A percentile compares a stretch with the other conserved stretches of the same genome.
phyloP scores from a whole-genome alignment of 2,888 invertebrate species.

The Cacoxenus indagator region DNA sequence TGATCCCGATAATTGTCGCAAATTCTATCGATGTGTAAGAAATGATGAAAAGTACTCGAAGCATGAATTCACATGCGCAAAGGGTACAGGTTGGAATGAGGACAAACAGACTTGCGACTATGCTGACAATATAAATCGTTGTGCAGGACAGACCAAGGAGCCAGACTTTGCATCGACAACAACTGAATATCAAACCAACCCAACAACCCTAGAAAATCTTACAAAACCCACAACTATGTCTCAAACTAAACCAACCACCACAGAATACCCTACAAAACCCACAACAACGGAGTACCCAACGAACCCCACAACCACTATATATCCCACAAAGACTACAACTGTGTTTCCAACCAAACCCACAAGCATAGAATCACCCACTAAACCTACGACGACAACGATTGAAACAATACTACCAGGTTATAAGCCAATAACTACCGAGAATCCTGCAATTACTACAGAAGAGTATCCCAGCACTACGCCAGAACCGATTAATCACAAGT shows the following conservation, averaged over 20 bases:
- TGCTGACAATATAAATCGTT: conserved; percentile 66
- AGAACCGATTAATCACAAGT: conserved; percentile 58
- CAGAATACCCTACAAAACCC: conserved; percentile 27
- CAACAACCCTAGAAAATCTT: conserved; percentile 42
- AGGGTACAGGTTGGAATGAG: conserved; percentile 79
- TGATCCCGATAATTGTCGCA: conserved; percentile 74
- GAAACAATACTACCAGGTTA: conserved; percentile 42
- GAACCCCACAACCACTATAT: conserved; percentile 28
- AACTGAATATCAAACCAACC: conserved; percentile 34
- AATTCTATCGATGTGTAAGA: conserved; percentile 75
- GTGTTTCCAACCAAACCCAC: conserved; percentile 23
- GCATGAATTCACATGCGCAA: conserved; percentile 75
- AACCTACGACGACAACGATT: conserved; percentile 29
- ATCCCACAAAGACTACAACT: conserved; percentile 28
- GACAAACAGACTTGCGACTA: conserved; percentile 75
- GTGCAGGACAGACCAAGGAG: conserved; percentile 51
- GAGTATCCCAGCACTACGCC: conserved; percentile 40
- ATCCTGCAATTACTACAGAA: conserved; percentile 36
- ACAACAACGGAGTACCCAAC: conserved; percentile 38
- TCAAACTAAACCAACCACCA: conserved; percentile 30
- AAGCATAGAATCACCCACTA: conserved; percentile 24
- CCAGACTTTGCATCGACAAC: conserved; percentile 36
- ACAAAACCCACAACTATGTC: conserved; percentile 23
- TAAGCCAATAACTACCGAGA: conserved; percentile 31
- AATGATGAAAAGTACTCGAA: conserved; percentile 69